Evolutionary conservation across 2,113 vertebrate genomes (phyloP).

Genomic region (Sylvicapra grimmia): DNA sequence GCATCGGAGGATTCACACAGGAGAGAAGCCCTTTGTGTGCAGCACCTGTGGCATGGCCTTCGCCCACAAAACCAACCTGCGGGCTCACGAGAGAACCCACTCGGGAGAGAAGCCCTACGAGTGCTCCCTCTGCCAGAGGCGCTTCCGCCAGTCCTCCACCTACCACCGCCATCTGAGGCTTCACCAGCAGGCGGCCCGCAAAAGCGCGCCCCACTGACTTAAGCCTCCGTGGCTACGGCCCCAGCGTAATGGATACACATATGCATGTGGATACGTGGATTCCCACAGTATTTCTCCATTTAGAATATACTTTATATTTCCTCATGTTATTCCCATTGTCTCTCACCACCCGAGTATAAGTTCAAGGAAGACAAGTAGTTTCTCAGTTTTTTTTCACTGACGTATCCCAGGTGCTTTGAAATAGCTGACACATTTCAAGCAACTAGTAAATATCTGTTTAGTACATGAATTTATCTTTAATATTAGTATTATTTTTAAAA

Average conservation of each 20-base stretch:
- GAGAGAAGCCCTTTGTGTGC: background rate
- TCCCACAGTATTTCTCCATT: background rate
- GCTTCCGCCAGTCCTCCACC: constrained; percentile 40
- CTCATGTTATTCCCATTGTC: background rate
- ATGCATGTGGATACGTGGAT: fast-evolving
- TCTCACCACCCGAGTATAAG: background rate
- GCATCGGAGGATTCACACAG: background rate
- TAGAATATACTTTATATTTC: background rate
- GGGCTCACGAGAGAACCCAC: constrained; percentile 15
- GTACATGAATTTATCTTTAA: background rate
- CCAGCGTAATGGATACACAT: background rate
- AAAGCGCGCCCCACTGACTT: fast-evolving
- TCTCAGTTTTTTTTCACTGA: background rate
- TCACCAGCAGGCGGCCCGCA: background rate
- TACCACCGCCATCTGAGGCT: constrained; percentile 12
- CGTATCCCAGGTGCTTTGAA: background rate
- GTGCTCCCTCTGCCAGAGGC: background rate
- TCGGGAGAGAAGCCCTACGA: background rate
- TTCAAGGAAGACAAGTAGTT: background rate
- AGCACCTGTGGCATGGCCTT: background rate
- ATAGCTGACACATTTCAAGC: background rate
- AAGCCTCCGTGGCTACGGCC: background rate
- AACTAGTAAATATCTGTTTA: background rate
- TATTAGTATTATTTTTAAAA: background rate
- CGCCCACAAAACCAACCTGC: background rate